Evolutionary conservation across 2,888 invertebrate species (phyloP), one percentile per base, ranked within the genome.

Genomic region (Teleogryllus oceanicus): DNA sequence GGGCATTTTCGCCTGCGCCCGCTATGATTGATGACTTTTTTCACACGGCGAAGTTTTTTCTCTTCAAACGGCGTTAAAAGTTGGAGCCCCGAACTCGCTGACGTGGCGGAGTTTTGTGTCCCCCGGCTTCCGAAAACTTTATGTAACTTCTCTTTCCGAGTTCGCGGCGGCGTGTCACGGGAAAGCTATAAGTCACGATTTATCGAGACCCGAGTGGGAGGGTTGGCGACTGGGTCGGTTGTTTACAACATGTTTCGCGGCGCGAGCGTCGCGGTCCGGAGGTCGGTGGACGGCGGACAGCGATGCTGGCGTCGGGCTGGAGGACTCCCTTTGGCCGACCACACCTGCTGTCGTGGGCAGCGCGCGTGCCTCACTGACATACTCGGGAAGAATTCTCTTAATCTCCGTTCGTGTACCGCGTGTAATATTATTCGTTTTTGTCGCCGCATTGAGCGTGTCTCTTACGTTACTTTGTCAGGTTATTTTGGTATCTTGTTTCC

Each of bases 171-270:
- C 16, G 62, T 62, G 62, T 62, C 62, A 62, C 62, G n/a, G 62
- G 62, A 62, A 62, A 62, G 62, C 62, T 62, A 62, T 62, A 62
- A 62, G 62, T 62, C 62, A 62, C 62, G 62, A 62, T 62, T 62
- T 62, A 62, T 62, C 62, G 62, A 62, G 62, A 62, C 5, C 62
- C 62, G 62, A n/a, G 62, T 62, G 62, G 62, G n/a, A n/a, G 13
- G 37, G 37, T 37, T 37, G 37, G 16, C 13, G 62, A 62, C 62
- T 5, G 62, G n/a, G 62, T n/a, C n/a, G 62, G 16, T 62, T 62
- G 62, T 62, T 62, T 62, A 62, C 62, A 62, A 11, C 62, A 16
- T 62, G 62, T 62, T 62, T 62, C 62, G n/a, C 62, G 62, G 62
- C 62, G 62, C n/a, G 13, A 18, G 62, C 13, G 62, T 18, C 5